Conservation (phyloP, 1,140 invertebrate species). For the Ceratina australensis region DNA sequence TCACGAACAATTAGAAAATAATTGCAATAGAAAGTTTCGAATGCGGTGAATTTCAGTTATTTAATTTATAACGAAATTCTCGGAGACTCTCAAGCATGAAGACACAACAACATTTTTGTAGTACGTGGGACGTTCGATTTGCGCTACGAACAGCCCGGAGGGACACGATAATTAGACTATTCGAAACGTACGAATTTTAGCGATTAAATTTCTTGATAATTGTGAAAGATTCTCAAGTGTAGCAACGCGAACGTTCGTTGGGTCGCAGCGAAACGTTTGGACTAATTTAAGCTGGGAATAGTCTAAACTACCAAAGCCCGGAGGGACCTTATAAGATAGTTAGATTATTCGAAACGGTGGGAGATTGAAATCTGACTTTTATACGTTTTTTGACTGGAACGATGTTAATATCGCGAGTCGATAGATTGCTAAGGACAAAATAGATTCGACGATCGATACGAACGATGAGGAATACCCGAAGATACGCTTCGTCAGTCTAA, state of each 20-base stretch:
- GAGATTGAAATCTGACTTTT: constrained; percentile 60
- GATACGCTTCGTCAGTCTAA: not conserved
- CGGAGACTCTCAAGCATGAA: no score
- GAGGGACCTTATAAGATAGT: constrained; percentile 32
- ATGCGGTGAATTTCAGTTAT: no score
- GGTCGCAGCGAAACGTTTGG: no score
- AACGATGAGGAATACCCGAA: not conserved
- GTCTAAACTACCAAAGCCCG: not conserved
- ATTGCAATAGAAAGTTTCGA: not conserved
- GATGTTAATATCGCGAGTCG: constrained; percentile 32
- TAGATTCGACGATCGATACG: not conserved
- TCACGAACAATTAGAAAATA: constrained; percentile 39
- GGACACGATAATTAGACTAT: no score
- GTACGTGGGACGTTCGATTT: no score
- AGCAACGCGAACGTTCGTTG: no score
- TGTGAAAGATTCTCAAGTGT: no score
- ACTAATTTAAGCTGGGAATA: not conserved
- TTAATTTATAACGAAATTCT: not conserved
- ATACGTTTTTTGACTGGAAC: constrained; percentile 55
- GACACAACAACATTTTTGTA: no score
- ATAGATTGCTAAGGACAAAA: constrained; percentile 12
- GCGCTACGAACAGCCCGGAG: no score
- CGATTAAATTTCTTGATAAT: no score
- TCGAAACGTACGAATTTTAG: no score
- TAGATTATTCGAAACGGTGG: constrained; percentile 18